A percentile compares a stretch with the other conserved stretches of the same genome.
Evolutionary conservation across 2,797 vertebrate genomes (phyloP).

Genomic region (Leptodactylus fallax): DNA sequence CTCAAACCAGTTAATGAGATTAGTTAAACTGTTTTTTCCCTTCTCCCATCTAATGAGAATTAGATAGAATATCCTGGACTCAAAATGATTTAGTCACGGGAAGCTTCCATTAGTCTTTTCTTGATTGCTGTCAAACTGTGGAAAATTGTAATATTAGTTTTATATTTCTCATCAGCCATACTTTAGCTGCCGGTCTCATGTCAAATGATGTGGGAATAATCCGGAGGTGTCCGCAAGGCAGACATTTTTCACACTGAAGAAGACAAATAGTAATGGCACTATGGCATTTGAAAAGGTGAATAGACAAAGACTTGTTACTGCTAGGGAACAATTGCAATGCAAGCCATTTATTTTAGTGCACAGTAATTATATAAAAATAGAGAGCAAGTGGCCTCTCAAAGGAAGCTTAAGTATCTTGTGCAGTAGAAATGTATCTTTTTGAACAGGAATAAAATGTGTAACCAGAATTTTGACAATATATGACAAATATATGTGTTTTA

Average conservation of each 20-base stretch:
- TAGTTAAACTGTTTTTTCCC: constrained; percentile 82
- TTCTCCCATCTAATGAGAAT: constrained; percentile 84
- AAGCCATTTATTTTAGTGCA: constrained; percentile 43
- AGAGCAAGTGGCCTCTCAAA: not conserved
- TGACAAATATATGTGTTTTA: not conserved
- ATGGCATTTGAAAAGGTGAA: constrained; percentile 57
- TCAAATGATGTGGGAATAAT: constrained; percentile 71
- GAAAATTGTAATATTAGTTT: constrained; percentile 85
- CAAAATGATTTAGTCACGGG: constrained; percentile 86
- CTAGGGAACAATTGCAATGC: constrained; percentile 43
- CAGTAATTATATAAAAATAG: constrained; percentile 36
- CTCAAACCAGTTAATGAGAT: constrained; percentile 88
- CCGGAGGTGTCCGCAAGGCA: constrained; percentile 58
- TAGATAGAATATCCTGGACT: constrained; percentile 86
- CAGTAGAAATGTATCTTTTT: no score
- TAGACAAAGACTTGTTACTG: constrained; percentile 52
- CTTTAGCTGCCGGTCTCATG: constrained; percentile 72
- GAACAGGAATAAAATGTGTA: not conserved
- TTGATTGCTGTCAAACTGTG: constrained; percentile 91
- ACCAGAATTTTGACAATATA: not conserved
- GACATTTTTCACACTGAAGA: constrained; percentile 56
- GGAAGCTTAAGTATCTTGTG: not conserved
- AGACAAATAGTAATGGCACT: constrained; percentile 53
- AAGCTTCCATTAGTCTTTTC: constrained; percentile 86
- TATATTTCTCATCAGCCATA: constrained; percentile 84